Evolutionary conservation across 2,797 vertebrate genomes (phyloP).

Genomic region (Gallinago stenura): DNA sequence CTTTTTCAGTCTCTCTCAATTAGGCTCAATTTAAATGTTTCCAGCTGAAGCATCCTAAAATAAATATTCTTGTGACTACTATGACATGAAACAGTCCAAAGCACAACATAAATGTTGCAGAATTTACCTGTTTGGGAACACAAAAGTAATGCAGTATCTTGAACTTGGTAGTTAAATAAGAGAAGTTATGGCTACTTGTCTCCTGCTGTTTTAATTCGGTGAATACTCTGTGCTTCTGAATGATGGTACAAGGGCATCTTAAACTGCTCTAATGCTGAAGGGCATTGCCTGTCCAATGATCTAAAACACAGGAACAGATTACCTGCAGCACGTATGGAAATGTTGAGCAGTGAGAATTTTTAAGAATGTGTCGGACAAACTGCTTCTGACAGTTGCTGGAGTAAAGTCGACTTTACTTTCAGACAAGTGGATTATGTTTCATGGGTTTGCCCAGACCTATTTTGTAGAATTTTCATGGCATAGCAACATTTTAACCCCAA

Average conservation of each 20-base stretch:
- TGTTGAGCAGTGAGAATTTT: neutral
- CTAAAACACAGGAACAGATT: neutral
- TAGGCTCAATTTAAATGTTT: neutral
- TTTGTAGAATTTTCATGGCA: neutral
- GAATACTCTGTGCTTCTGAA: neutral
- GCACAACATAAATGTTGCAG: neutral
- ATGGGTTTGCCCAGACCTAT: neutral
- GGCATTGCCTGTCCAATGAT: neutral
- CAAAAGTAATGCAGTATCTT: neutral
- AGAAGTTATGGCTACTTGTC: neutral
- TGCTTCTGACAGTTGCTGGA: neutral
- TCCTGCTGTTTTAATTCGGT: neutral
- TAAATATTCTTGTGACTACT: neutral
- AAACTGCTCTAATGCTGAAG: neutral
- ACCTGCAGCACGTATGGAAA: neutral
- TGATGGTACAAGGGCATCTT: neutral
- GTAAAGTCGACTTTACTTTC: neutral
- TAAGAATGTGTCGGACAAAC: neutral
- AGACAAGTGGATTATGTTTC: neutral
- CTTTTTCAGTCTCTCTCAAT: neutral
- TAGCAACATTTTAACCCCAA: neutral
- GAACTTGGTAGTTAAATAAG: neutral
- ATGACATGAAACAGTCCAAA: neutral
- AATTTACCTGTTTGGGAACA: neutral
- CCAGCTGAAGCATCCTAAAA: neutral